Conservation (phyloP, 2,888 invertebrate genomes). For the Tromatobia lineatoria region DNA sequence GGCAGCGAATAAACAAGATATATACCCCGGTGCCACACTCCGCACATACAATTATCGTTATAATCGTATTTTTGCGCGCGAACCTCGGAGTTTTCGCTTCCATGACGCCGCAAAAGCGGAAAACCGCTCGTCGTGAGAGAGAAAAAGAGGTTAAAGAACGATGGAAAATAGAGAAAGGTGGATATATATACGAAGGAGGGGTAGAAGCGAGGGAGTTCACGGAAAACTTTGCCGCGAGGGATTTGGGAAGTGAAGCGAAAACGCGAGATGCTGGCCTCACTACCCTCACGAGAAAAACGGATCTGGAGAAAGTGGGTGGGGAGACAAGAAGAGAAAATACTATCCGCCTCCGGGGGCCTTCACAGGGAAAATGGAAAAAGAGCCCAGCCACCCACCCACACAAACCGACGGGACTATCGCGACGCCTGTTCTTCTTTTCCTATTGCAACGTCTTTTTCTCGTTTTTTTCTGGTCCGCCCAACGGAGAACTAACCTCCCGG, state of each 20-base stretch:
- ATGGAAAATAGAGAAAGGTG: slow-evolving; percentile 53
- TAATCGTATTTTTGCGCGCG: slow-evolving; percentile 83
- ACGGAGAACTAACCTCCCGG: slow-evolving; percentile 46
- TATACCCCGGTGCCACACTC: slow-evolving; percentile 77
- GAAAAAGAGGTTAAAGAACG: slow-evolving; percentile 30
- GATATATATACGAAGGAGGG: slow-evolving; percentile 42
- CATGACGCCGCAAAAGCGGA: slow-evolving; percentile 65
- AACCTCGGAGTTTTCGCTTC: slow-evolving; percentile 70
- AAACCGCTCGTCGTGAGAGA: slow-evolving; percentile 23
- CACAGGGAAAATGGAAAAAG: slow-evolving; percentile 61
- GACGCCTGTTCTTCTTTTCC: slow-evolving; percentile 38
- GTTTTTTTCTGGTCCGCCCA: slow-evolving; percentile 39
- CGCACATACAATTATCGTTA: slow-evolving; percentile 84
- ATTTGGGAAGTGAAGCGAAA: slow-evolving; percentile 83
- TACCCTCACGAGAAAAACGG: slow-evolving; percentile 47
- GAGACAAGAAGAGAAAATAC: slow-evolving; percentile 60
- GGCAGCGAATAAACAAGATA: slow-evolving; percentile 81
- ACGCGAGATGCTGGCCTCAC: slow-evolving; percentile 64
- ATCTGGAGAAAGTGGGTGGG: slow-evolving; percentile 14
- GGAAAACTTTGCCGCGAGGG: slow-evolving; percentile 80
- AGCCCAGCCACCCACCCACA: slow-evolving; percentile 71
- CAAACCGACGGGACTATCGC: slow-evolving; percentile 49
- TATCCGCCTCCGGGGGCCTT: slow-evolving; percentile 58
- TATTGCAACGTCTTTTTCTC: slow-evolving; percentile 41
- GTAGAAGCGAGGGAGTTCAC: slow-evolving; percentile 39